Conservation (phyloP, 2,888 invertebrate genomes). For the Masnerella sp. region DNA sequence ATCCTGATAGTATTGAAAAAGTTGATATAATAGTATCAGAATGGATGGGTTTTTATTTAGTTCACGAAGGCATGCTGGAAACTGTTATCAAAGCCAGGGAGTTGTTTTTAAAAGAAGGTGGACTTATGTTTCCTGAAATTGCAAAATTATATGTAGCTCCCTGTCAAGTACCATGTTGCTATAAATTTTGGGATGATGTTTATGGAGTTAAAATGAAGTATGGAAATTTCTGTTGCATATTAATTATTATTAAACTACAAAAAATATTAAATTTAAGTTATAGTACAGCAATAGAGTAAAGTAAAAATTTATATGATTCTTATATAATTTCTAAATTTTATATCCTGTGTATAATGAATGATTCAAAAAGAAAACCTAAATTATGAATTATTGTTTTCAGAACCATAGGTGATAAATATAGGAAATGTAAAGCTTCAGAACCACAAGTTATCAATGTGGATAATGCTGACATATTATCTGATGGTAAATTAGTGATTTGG, state of each 20-base stretch:
- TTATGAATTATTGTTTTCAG: constrained; percentile 60
- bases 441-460: constrained; percentile 83
- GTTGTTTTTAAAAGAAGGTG: constrained; percentile 85
- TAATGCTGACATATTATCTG: constrained; percentile 81
- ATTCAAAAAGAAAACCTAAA: no score
- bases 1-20: constrained; percentile 82
- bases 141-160: constrained; percentile 84
- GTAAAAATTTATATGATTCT: no score
- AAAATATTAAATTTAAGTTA: no score
- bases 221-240: no score
- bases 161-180: constrained; percentile 82
- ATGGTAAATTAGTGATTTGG: constrained; percentile 83
- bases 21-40: constrained; percentile 96
- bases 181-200: constrained; percentile 88
- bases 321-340: background rate
- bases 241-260: no score
- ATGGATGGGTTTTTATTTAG: constrained; percentile 98
- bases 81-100: constrained; percentile 91
- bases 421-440: constrained; percentile 81
- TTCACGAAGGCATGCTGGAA: constrained; percentile 97
- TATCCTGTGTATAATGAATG: background rate
- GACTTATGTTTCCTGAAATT: constrained; percentile 84
- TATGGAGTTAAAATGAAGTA: constrained; percentile 87
- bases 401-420: constrained; percentile 81
- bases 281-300: no score